A percentile compares a stretch with the other conserved stretches of the same genome.
Evolutionary conservation across 2,113 vertebrate genomes (phyloP).

Genomic region (Felis catus): F.catus_Fca126_mat1.0 CM031412.1:104550501-104551000

Average conservation of each 20-base stretch:
- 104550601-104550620: conserved; percentile 27
- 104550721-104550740: neutral
- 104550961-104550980: conserved; percentile 31
- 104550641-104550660: neutral
- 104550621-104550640: neutral
- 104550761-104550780: conserved; percentile 8
- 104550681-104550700: neutral
- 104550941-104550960: neutral
- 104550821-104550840: neutral
- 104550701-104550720: neutral
- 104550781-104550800: neutral
- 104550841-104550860: neutral
- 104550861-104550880: neutral
- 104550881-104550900: neutral
- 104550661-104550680: neutral
- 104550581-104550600: neutral
- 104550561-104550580: neutral
- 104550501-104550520: conserved; percentile 40
- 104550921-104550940: neutral
- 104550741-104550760: conserved; percentile 18
- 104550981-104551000: neutral
- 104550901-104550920: neutral
- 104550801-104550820: neutral
- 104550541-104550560: conserved; percentile 52
- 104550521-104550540: conserved; percentile 31